Evolutionary conservation across 2,113 vertebrate species (phyloP).

Genomic region (Pedetes capensis): DNA sequence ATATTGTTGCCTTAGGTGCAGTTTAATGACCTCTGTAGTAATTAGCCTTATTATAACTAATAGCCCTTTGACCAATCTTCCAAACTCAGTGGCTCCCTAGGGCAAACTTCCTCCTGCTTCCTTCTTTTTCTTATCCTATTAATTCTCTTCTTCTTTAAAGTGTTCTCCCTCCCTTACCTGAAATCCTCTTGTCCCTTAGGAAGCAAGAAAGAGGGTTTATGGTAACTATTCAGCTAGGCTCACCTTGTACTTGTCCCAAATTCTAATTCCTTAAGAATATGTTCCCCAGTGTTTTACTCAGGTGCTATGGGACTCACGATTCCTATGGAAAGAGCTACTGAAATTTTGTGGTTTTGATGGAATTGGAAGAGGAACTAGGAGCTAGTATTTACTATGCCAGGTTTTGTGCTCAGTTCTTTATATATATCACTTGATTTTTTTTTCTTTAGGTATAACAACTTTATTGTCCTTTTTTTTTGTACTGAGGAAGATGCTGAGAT

Average conservation of each 20-base stretch:
- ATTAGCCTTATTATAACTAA: not conserved
- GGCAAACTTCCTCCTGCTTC: not conserved
- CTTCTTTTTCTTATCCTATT: not conserved
- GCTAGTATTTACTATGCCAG: not conserved
- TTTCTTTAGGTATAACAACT: not conserved
- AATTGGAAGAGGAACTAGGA: not conserved
- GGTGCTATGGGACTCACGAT: not conserved
- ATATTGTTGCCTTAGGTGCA: not conserved
- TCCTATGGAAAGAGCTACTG: not conserved
- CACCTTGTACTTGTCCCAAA: not conserved
- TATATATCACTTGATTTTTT: not conserved
- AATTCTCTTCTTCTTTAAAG: not conserved
- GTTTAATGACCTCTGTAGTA: not conserved
- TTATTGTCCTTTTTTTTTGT: not conserved
- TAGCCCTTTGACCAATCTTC: not conserved
- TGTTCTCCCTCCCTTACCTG: not conserved
- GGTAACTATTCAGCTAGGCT: not conserved
- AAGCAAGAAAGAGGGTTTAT: not conserved
- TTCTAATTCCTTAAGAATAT: not conserved
- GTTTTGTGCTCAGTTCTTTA: not conserved
- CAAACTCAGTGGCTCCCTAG: not conserved
- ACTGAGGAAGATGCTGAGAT: constrained; percentile 1
- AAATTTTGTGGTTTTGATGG: not conserved
- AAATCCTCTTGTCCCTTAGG: not conserved
- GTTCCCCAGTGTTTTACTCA: not conserved